A percentile compares a stretch with the other conserved stretches of the same genome.
These are phyloP conservation scores for Bubo bubo DNA, from an alignment of 2,113 vertebrate species.

Conservation along the genomic window DNA sequence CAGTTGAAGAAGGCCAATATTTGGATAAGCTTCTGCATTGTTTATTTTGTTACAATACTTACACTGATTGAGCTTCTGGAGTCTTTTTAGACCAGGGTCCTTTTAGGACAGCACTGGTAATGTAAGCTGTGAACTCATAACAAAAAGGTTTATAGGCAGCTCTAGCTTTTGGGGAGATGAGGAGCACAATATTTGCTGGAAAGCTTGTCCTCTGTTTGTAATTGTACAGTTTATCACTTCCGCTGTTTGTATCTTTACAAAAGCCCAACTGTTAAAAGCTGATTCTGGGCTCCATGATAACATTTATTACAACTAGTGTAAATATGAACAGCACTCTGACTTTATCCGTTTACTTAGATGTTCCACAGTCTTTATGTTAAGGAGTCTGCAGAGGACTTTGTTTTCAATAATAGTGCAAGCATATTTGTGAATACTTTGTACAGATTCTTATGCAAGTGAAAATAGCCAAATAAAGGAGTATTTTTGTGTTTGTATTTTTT, in stretches of 20 bases:
- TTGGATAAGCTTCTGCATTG: slow-evolving; percentile 34
- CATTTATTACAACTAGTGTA: not conserved
- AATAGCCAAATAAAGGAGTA: not conserved
- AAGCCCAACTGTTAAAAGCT: not conserved
- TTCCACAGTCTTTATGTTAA: not conserved
- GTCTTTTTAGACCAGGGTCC: not conserved
- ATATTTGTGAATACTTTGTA: not conserved
- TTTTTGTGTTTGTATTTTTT: not conserved
- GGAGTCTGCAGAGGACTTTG: not conserved
- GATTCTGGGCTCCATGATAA: not conserved
- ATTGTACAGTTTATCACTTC: slow-evolving; percentile 24
- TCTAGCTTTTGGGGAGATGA: not conserved
- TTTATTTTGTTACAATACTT: slow-evolving; percentile 4
- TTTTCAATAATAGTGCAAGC: not conserved
- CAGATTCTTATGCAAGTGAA: not conserved
- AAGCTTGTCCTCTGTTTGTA: not conserved
- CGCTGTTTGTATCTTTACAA: not conserved
- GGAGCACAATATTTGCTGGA: not conserved
- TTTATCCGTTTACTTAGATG: not conserved
- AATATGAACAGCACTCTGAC: not conserved
- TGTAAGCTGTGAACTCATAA: not conserved
- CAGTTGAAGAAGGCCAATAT: slow-evolving; percentile 10
- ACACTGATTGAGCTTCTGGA: not conserved
- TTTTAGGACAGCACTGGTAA: not conserved
- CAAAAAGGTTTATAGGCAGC: not conserved